Conservation (phyloP, 2,797 vertebrate species). For the Etheostoma nigrum region DNA sequence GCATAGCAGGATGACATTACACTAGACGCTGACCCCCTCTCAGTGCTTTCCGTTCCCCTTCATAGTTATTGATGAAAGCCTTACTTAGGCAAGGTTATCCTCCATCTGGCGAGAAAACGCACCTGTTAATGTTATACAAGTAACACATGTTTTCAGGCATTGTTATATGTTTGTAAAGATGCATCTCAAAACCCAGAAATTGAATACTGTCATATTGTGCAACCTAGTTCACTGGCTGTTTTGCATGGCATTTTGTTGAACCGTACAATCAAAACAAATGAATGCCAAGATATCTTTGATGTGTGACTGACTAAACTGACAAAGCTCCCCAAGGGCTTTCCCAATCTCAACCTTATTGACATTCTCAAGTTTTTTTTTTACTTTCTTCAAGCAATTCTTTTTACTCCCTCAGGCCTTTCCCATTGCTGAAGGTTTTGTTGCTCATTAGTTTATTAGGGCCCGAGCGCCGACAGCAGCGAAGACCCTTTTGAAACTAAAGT, state of each 20-base stretch:
- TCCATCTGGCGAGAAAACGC: constrained; percentile 25
- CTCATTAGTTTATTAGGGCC: constrained; percentile 33
- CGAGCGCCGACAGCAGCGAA: no score
- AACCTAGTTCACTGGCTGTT: neutral
- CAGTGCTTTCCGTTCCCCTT: constrained; percentile 22
- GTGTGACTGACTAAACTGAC: constrained; percentile 53
- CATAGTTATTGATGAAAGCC: constrained; percentile 52
- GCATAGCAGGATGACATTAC: constrained; percentile 62
- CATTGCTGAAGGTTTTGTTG: constrained; percentile 36
- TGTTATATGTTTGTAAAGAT: constrained; percentile 11
- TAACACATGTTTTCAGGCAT: constrained; percentile 3
- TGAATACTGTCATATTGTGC: neutral
- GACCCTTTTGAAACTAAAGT: no score
- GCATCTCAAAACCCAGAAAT: neutral
- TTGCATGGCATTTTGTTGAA: constrained; percentile 17
- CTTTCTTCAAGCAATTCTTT: constrained; percentile 11
- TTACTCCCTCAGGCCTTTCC: constrained; percentile 1
- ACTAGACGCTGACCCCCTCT: constrained; percentile 48
- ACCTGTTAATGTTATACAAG: constrained; percentile 8
- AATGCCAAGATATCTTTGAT: constrained; percentile 11
- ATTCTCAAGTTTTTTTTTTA: constrained; percentile 17
- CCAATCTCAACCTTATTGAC: constrained; percentile 1
- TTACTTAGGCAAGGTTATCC: constrained; percentile 33
- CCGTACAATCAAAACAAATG: constrained; percentile 30
- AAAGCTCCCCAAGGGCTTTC: constrained; percentile 18